Percentiles rank a stretch among this genome's conserved stretches.
Conservation (phyloP, 2,888 invertebrate genomes). For the Clivina fossor region DNA sequence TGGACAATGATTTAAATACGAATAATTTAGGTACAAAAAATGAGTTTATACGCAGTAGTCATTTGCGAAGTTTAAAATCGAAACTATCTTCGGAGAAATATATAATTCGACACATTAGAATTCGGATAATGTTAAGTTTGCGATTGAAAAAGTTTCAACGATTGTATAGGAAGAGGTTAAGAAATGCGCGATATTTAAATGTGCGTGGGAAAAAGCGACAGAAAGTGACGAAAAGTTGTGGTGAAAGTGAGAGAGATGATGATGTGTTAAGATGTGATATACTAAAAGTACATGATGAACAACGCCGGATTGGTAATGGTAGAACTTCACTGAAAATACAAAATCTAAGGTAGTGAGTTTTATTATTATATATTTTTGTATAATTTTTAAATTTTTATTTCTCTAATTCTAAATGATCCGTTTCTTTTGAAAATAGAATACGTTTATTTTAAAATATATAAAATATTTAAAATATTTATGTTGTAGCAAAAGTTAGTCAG, state of each 20-base stretch:
- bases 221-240: slow-evolving; percentile 21
- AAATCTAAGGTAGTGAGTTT: slow-evolving; percentile 50
- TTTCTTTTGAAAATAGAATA: no score
- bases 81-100: slow-evolving; percentile 55
- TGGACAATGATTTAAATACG: slow-evolving; percentile 29
- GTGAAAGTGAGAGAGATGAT: slow-evolving; percentile 21
- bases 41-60: slow-evolving; percentile 17
- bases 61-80: slow-evolving; percentile 19
- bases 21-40: slow-evolving; percentile 26
- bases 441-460: no score
- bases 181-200: slow-evolving; percentile 24
- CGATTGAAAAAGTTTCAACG: slow-evolving; percentile 62
- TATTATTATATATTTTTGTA: not conserved
- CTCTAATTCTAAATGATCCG: no score
- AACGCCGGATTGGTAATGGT: slow-evolving; percentile 51
- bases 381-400: no score
- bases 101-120: slow-evolving; percentile 64
- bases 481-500: no score
- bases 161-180: slow-evolving; percentile 41
- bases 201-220: slow-evolving; percentile 15
- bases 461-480: no score
- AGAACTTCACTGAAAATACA: slow-evolving; percentile 52
- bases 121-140: slow-evolving; percentile 68
- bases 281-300: slow-evolving; percentile 48
- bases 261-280: slow-evolving; percentile 36